Evolutionary conservation across 2,888 invertebrate species (phyloP).

Genomic region (Phyto melanocephala): DNA sequence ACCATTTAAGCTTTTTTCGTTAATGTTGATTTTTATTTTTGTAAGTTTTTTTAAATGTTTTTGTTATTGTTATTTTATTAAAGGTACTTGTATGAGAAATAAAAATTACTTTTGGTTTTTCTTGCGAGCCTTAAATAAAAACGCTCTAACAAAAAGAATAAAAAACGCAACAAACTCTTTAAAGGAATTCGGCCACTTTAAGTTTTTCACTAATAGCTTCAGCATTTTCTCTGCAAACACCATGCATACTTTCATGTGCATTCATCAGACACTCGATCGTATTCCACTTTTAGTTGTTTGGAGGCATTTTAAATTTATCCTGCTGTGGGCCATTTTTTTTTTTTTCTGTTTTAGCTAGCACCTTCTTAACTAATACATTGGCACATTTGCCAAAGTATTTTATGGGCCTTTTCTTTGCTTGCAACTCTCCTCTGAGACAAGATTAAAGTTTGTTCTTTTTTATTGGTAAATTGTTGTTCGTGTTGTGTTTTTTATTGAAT

Average conservation of each 20-base stretch:
- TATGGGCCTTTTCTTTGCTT: conserved; percentile 15
- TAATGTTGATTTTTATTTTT: conserved; percentile 17
- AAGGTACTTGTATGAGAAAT: conserved; percentile 39
- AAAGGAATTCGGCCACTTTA: conserved; percentile 73
- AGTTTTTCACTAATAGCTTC: conserved; percentile 70
- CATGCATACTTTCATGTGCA: conserved; percentile 24
- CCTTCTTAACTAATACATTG: conserved; percentile 57
- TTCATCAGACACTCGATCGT: conserved; percentile 40
- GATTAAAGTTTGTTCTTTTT: conserved; percentile 1
- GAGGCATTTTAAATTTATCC: conserved; percentile 49
- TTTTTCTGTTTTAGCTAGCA: too few species aligned
- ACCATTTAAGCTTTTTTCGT: conserved; percentile 71
- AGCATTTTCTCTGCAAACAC: conserved; percentile 47
- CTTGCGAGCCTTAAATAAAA: not conserved
- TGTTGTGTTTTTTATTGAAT: conserved; percentile 34
- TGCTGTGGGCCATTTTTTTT: conserved; percentile 65
- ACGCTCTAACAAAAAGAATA: not conserved
- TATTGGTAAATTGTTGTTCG: conserved; percentile 49
- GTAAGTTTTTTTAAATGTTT: conserved; percentile 10
- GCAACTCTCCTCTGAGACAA: not conserved
- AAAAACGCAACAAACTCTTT: conserved; percentile 34
- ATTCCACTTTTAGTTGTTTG: conserved; percentile 21
- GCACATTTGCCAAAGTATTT: conserved; percentile 54
- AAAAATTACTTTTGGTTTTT: conserved; percentile 60
- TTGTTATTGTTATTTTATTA: conserved; percentile 27